Evolutionary conservation across 2,888 invertebrate species (phyloP), one percentile per base, ranked within the genome.

Genomic region (Platycheirus rosarum): DNA sequence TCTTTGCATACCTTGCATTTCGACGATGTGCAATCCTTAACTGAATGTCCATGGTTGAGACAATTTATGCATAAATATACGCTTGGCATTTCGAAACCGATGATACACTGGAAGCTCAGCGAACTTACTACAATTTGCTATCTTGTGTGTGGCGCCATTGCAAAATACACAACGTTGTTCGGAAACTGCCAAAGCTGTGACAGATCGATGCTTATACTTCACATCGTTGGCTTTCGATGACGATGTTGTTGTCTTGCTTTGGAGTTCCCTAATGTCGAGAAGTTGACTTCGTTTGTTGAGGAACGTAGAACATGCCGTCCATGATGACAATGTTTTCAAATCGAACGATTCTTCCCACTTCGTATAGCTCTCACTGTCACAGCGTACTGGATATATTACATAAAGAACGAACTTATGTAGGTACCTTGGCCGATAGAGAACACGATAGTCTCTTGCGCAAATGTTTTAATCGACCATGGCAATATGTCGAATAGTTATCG

Each of bases 71-170:
- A 63, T 20, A 53, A 32, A 18, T 53, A 63, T 40, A 35, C 71
- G 63, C 53, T 71, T 71, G 29, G 32, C 35, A 46, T 49, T 65
- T 7, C 35, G 55, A 44, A 57, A 55, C 1, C 63, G 53, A 26
- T 73, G 53, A 37, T 62, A 73, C 7, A 55, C 63, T 11, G 51
- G 29, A 35, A 73, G 53, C 6, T 60, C 29, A 18, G 18, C 14
- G 37, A 70, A 71, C 40, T 71, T 71, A 6, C n/a, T 42, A 6
- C 51, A 71, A 35, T 71, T 35, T 44, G 53, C 26, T 62, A 70
- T 71, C 6, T 29, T 44, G 26, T 63, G n/a, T n/a, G 37, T n/a
- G 32, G 42, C n/a, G 18, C 35, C 42, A 62, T 46, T 53, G 32
- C 49, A 70, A 26, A 70, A 42, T 1, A 16, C 29, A 40, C 49